Conservation (phyloP, 2,113 vertebrate species). For the Ailuropoda melanoleuca region DNA sequence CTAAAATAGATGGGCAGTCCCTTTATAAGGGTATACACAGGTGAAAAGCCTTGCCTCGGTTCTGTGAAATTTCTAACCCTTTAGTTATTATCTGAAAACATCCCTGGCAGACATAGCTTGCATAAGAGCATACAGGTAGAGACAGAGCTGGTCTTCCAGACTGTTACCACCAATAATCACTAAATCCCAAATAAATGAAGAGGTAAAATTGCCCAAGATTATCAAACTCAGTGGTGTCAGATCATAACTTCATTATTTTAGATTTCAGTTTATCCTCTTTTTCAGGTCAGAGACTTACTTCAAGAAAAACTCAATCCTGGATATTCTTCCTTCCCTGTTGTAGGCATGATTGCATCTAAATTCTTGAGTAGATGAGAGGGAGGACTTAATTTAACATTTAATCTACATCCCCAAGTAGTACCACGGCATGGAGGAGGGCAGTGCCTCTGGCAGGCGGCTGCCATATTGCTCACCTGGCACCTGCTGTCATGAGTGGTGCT, state of each 20-base stretch:
- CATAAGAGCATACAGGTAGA: background rate
- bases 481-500: background rate
- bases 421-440: accelerated
- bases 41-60: background rate
- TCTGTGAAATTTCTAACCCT: background rate
- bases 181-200: background rate
- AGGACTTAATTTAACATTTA: background rate
- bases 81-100: background rate
- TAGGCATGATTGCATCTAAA: background rate
- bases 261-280: background rate
- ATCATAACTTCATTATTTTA: background rate
- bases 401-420: too few species aligned
- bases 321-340: accelerated
- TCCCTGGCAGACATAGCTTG: background rate
- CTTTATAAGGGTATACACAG: background rate
- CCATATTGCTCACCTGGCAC: too few species aligned
- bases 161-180: background rate
- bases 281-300: background rate
- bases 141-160: background rate
- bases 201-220: background rate
- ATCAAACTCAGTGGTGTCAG: background rate
- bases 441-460: accelerated
- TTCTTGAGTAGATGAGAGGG: accelerated
- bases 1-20: too few species aligned
- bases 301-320: background rate